phyloP scores from a whole-genome alignment of 2,888 invertebrate species.

The Andrena chrysosceles region DNA sequence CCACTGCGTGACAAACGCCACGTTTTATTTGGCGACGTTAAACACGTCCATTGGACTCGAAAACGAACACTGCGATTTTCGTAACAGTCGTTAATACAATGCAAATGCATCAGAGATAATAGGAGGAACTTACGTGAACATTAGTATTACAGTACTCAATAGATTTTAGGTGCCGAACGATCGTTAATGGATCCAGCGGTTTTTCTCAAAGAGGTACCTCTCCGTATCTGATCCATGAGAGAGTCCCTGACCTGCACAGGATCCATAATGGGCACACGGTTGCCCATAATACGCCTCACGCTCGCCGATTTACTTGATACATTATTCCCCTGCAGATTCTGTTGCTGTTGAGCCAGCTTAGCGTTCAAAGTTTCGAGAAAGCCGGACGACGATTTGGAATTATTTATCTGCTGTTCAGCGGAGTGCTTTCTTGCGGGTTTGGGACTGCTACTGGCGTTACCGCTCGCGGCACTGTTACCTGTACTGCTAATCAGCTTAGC shows the following conservation, averaged over 20 bases:
- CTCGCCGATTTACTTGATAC: constrained; percentile 80
- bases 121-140: constrained; percentile 64
- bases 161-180: constrained; percentile 95
- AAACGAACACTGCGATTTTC: constrained; percentile 22
- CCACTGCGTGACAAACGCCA: constrained; percentile 22
- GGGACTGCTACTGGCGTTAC: constrained; percentile 76
- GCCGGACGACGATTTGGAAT: constrained; percentile 85
- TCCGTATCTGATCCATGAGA: constrained; percentile 97
- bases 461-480: constrained; percentile 59
- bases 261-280: constrained; percentile 82
- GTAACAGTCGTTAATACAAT: constrained; percentile 36
- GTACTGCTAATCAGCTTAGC: constrained; percentile 87
- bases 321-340: constrained; percentile 81
- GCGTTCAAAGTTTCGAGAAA: constrained; percentile 94
- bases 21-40: constrained; percentile 20
- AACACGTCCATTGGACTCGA: constrained; percentile 19
- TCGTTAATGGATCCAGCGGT: constrained; percentile 92
- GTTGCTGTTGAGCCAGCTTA: constrained; percentile 90
- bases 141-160: constrained; percentile 84
- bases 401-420: constrained; percentile 84
- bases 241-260: constrained; percentile 88
- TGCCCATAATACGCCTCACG: constrained; percentile 83
- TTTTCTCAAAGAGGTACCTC: constrained; percentile 93
- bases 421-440: constrained; percentile 83
- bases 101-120: constrained; percentile 39